These are phyloP conservation scores for Phalacrocorax aristotelis DNA, from an alignment of 2,113 vertebrate species.

Conservation along the genomic window DNA sequence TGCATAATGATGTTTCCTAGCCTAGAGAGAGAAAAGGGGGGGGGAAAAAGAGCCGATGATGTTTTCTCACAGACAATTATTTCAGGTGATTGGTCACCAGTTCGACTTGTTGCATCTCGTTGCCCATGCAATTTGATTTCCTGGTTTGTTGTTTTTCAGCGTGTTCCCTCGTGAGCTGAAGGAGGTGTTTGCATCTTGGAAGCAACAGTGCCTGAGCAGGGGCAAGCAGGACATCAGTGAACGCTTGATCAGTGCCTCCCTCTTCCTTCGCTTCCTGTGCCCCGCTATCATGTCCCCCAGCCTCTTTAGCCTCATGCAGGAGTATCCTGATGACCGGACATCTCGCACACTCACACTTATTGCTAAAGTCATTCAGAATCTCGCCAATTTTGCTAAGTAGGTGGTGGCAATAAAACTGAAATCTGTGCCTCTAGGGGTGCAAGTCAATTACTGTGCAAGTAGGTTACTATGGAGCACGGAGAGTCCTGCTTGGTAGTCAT, in stretches of 20 bases:
- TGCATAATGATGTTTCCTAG: slow-evolving; percentile 24
- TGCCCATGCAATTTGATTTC: not conserved
- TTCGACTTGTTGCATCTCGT: not conserved
- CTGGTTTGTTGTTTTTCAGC: slow-evolving; percentile 60
- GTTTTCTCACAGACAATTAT: not conserved
- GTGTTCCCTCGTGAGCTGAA: slow-evolving; percentile 96
- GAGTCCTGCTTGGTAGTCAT: not conserved
- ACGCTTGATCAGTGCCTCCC: slow-evolving; percentile 92
- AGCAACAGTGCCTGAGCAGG: slow-evolving; percentile 87
- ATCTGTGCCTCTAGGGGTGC: not conserved
- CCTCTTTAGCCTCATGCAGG: slow-evolving; percentile 94
- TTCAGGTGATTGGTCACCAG: not conserved
- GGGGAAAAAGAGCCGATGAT: not conserved
- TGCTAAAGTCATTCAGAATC: slow-evolving; percentile 98
- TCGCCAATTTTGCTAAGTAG: slow-evolving; percentile 96
- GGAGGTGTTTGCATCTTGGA: slow-evolving; percentile 94
- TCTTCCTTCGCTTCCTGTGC: slow-evolving; percentile 96
- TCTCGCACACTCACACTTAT: slow-evolving; percentile 93
- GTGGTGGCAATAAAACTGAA: slow-evolving; percentile 5
- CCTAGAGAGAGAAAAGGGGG: not conserved
- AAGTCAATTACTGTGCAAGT: not conserved
- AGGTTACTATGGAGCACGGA: not conserved
- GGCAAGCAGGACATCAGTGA: slow-evolving; percentile 92
- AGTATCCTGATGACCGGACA: slow-evolving; percentile 92
- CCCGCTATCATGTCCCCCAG: slow-evolving; percentile 98